Conservation (phyloP, 2,797 vertebrate species). For the Alauda arvensis region DNA sequence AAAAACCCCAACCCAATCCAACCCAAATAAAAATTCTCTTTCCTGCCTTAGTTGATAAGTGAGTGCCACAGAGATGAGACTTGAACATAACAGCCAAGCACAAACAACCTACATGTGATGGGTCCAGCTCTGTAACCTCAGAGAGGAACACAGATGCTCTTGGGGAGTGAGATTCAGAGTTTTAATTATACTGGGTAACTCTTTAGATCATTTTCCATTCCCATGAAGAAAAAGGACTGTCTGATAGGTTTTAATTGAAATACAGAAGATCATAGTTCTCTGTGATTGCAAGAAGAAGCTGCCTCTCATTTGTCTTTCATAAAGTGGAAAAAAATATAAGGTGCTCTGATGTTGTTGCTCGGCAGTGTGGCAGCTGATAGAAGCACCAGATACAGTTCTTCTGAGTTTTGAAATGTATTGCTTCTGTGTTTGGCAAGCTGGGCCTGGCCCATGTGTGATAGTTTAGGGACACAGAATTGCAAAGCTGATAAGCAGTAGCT, state of each 20-base stretch:
- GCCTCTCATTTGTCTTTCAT: background rate
- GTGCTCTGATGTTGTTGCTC: background rate
- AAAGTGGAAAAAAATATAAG: background rate
- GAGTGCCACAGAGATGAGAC: background rate
- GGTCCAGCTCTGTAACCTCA: background rate
- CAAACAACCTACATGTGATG: fast-evolving
- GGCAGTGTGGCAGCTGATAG: background rate
- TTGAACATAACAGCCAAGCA: background rate
- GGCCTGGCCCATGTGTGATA: background rate
- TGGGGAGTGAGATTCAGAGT: fast-evolving
- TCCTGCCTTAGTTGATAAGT: background rate
- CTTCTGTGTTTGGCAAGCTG: background rate
- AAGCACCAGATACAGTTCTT: background rate
- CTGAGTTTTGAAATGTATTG: background rate
- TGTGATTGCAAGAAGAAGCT: background rate
- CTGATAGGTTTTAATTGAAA: background rate
- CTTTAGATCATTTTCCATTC: background rate
- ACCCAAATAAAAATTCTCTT: background rate
- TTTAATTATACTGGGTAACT: background rate
- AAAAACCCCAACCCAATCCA: background rate
- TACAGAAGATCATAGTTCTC: background rate
- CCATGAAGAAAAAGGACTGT: background rate
- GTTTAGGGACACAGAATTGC: background rate
- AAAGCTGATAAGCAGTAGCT: background rate
- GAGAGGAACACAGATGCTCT: background rate